These are phyloP conservation scores for Dione vanillae DNA, from an alignment of 2,888 invertebrate genomes.

Conservation along the genomic window DNA sequence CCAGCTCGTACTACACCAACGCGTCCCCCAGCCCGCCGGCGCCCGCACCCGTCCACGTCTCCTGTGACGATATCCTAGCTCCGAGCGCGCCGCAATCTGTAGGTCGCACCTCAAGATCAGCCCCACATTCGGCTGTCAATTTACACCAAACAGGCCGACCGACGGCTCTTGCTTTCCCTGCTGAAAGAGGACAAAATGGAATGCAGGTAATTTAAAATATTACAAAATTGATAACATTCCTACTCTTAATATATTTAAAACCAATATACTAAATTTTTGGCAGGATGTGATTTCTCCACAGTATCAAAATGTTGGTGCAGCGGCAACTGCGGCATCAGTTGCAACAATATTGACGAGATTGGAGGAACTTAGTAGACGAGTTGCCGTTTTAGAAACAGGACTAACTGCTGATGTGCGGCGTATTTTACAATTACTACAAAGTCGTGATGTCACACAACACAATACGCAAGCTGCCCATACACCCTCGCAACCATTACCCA, in stretches of 20 bases:
- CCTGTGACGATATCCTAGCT: slow-evolving; percentile 78
- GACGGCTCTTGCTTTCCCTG: slow-evolving; percentile 59
- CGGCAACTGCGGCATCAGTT: slow-evolving; percentile 72
- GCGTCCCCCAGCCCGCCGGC: slow-evolving; percentile 85
- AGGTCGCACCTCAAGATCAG: slow-evolving; percentile 73
- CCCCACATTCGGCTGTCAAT: slow-evolving; percentile 79
- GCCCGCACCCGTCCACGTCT: slow-evolving; percentile 72
- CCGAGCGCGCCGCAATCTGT: slow-evolving; percentile 63
- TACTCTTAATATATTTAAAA: neutral
- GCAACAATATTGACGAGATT: slow-evolving; percentile 86
- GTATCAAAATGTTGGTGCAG: slow-evolving; percentile 76
- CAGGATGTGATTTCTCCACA: slow-evolving; percentile 77
- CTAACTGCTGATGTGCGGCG: slow-evolving; percentile 89
- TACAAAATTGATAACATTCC: neutral
- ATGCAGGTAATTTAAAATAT: slow-evolving; percentile 54
- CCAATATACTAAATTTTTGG: neutral
- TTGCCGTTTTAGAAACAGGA: slow-evolving; percentile 89
- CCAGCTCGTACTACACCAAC: slow-evolving; percentile 86
- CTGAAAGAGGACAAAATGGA: slow-evolving; percentile 59
- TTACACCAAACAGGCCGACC: slow-evolving; percentile 76
- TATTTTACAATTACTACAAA: slow-evolving; percentile 87
- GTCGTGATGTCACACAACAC: slow-evolving; percentile 65
- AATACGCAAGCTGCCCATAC: slow-evolving; percentile 66
- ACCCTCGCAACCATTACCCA: slow-evolving; percentile 71
- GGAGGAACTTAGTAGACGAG: slow-evolving; percentile 87